These are phyloP conservation scores for Siniperca obscura DNA, from an alignment of 2,797 vertebrate species.

Conservation along the genomic window DNA sequence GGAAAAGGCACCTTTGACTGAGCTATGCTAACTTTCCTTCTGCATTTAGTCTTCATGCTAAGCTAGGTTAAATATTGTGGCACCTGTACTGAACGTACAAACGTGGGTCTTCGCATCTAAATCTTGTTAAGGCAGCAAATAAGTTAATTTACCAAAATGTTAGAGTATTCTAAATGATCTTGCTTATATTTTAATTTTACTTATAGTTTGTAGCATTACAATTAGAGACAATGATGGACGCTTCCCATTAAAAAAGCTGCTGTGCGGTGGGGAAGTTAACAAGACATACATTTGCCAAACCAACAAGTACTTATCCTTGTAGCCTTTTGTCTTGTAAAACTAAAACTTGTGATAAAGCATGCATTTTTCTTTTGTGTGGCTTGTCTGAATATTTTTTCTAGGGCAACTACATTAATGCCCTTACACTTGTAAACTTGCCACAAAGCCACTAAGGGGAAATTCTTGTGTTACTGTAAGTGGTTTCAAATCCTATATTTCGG, in stretches of 20 bases:
- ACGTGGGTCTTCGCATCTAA: neutral
- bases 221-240: neutral
- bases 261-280: neutral
- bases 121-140: neutral
- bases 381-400: neutral
- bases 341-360: neutral
- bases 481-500: neutral
- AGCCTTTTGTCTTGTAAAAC: neutral
- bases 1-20: neutral
- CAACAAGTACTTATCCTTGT: neutral
- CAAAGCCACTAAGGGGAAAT: neutral
- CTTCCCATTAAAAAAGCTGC: slow-evolving; percentile 16
- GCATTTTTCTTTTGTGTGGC: neutral
- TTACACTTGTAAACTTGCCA: neutral
- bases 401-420: neutral
- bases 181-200: neutral
- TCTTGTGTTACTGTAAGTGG: neutral
- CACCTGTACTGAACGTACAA: neutral
- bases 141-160: slow-evolving; percentile 13
- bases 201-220: neutral
- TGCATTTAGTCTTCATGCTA: neutral
- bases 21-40: neutral
- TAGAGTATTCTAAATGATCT: neutral
- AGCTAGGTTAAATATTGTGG: slow-evolving; percentile 7
- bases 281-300: neutral